These are phyloP conservation scores for Amphimallon solstitiale DNA, from an alignment of 2,888 invertebrate species.

Conservation along the genomic window DNA sequence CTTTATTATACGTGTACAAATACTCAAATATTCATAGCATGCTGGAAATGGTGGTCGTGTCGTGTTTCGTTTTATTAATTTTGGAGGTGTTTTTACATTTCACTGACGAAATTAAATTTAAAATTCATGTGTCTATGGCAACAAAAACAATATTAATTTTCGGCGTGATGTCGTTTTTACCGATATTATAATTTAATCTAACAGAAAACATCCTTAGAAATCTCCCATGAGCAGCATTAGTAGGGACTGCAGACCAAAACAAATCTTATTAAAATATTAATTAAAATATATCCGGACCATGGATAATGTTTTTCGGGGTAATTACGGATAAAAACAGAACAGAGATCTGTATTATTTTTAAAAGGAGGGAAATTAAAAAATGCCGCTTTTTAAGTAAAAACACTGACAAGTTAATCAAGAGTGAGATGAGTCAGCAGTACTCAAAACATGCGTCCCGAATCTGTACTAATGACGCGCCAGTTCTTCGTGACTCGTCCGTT, in stretches of 20 bases:
- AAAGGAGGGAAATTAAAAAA: conserved; percentile 49
- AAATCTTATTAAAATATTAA: conserved; percentile 39
- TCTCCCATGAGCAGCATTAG: conserved; percentile 1
- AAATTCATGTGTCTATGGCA: neutral
- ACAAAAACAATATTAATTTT: conserved; percentile 31
- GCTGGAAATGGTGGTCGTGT: neutral
- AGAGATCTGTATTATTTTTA: conserved; percentile 24
- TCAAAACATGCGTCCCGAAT: conserved; percentile 60
- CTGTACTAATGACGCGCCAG: conserved; percentile 58
- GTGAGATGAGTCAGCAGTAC: conserved; percentile 57
- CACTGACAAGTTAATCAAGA: conserved; percentile 64
- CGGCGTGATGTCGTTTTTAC: conserved; percentile 11
- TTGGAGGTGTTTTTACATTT: conserved; percentile 22
- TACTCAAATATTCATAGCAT: neutral
- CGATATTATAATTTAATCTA: conserved; percentile 20
- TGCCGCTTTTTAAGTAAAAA: conserved; percentile 60
- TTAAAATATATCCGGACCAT: conserved; percentile 22
- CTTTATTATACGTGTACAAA: conserved; percentile 24
- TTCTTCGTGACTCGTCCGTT: conserved; percentile 55
- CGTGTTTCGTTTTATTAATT: conserved; percentile 22
- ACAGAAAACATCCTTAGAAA: conserved; percentile 13
- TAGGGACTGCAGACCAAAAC: conserved; percentile 10
- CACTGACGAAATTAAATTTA: conserved; percentile 20
- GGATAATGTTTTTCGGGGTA: conserved; percentile 26
- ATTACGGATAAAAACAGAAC: conserved; percentile 30